A percentile compares a stretch with the other conserved stretches of the same genome.
Evolutionary conservation across 2,113 vertebrate genomes (phyloP).

Genomic region (Perccottus glenii): DNA sequence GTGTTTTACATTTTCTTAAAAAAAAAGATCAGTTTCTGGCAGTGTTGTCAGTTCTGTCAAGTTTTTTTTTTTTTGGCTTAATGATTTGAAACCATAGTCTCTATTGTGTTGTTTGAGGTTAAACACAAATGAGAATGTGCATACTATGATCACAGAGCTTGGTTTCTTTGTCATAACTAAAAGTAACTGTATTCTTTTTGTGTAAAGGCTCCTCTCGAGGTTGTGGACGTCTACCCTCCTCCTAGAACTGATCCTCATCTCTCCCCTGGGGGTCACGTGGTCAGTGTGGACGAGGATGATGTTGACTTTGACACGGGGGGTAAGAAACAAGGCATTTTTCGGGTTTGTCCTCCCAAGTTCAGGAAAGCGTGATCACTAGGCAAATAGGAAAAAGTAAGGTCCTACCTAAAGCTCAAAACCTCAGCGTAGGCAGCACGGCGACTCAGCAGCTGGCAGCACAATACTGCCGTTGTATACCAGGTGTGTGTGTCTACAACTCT

Average conservation of each 20-base stretch:
- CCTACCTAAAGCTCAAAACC: constrained; percentile 9
- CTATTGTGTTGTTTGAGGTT: constrained; percentile 24
- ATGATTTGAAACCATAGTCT: constrained; percentile 15
- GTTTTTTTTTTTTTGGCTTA: constrained; percentile 23
- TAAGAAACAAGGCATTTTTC: constrained; percentile 65
- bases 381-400: constrained; percentile 25
- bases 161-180: background rate
- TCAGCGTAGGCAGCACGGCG: constrained; percentile 20
- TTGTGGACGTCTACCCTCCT: constrained; percentile 50
- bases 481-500: constrained; percentile 54
- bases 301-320: constrained; percentile 82
- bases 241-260: constrained; percentile 30
- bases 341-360: background rate
- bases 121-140: constrained; percentile 19
- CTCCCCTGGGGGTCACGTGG: constrained; percentile 71
- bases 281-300: constrained; percentile 84
- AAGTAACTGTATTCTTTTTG: background rate
- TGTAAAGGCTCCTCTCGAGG: constrained; percentile 60
- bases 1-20: constrained; percentile 1
- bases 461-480: constrained; percentile 67
- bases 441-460: constrained; percentile 61
- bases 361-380: constrained; percentile 3
- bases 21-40: constrained; percentile 5
- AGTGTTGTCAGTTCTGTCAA: background rate
- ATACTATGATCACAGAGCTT: constrained; percentile 5